Percentiles rank a stretch among this genome's conserved stretches.
Conservation (phyloP, 2,888 invertebrate species). For the Tenthredo amoena region DNA sequence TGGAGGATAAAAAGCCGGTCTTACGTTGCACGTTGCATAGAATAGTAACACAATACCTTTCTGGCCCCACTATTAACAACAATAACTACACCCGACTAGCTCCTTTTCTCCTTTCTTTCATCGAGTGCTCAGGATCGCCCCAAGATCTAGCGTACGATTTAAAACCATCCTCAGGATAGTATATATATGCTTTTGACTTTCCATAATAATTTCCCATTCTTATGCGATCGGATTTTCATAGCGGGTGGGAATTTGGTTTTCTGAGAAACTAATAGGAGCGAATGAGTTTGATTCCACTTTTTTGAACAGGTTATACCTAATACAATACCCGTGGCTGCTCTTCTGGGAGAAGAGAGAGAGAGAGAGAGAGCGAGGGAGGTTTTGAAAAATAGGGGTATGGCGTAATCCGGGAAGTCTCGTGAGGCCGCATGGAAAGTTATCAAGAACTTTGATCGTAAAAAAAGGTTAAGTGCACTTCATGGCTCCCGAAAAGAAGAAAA, state of each 20-base stretch:
- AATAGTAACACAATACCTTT: slow-evolving; percentile 63
- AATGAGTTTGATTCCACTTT: not conserved
- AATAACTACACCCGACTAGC: slow-evolving; percentile 61
- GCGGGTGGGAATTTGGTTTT: not conserved
- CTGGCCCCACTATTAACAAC: slow-evolving; percentile 72
- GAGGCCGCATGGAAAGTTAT: slow-evolving; percentile 28
- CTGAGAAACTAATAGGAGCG: not conserved
- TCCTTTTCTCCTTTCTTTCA: slow-evolving; percentile 29
- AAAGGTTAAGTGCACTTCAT: slow-evolving; percentile 65
- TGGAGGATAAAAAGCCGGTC: slow-evolving; percentile 36
- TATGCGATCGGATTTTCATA: not conserved
- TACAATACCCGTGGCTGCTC: not conserved
- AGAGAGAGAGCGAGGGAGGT: not conserved
- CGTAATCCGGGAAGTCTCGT: slow-evolving; percentile 24
- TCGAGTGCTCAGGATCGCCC: slow-evolving; percentile 8
- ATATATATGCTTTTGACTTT: slow-evolving; percentile 5
- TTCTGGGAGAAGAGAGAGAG: not conserved
- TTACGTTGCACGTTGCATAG: slow-evolving; percentile 46
- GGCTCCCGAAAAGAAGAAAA: slow-evolving; percentile 10
- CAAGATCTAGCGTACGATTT: not conserved
- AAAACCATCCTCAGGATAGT: not conserved
- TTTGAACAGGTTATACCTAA: not conserved
- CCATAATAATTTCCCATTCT: not conserved
- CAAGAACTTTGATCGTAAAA: slow-evolving; percentile 71
- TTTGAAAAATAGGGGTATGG: slow-evolving; percentile 12